Evolutionary conservation across 1,140 invertebrate genomes (phyloP).

Genomic region (Dryas iulia): DNA sequence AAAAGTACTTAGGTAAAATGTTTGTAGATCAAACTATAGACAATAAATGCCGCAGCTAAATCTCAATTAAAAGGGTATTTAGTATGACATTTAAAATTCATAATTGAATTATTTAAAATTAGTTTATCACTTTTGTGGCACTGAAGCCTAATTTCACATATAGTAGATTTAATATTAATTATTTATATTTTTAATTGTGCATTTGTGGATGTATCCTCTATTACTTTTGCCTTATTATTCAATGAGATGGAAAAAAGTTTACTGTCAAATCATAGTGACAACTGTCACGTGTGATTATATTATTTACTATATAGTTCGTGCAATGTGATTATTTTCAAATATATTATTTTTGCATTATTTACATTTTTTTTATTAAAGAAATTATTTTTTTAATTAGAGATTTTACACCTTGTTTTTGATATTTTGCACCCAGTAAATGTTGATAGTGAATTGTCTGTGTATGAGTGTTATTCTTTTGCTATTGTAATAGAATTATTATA

Average conservation of each 20-base stretch:
- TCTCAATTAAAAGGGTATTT: background rate
- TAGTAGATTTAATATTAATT: background rate
- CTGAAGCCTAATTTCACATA: background rate
- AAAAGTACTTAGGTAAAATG: background rate
- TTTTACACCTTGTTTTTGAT: conserved; percentile 7
- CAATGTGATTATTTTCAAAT: conserved; percentile 4
- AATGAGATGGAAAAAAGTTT: background rate
- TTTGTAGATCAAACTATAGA: background rate
- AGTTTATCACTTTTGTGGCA: background rate
- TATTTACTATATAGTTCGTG: background rate
- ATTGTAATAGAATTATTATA: too few species aligned
- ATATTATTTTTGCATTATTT: background rate
- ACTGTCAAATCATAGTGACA: background rate
- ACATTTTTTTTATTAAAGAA: conserved; percentile 3
- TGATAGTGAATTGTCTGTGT: background rate
- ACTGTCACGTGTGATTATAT: background rate
- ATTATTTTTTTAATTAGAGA: conserved; percentile 7
- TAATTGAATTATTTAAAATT: too few species aligned
- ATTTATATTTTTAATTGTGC: background rate
- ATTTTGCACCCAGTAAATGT: background rate
- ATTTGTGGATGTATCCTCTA: background rate
- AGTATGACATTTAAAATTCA: too few species aligned
- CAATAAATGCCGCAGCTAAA: background rate
- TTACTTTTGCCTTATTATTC: background rate
- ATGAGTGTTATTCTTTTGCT: background rate